Percentiles rank a stretch among this genome's conserved stretches.
These are phyloP conservation scores for Eidolon dupreanum DNA, from an alignment of 2,797 vertebrate species.

Conservation along the genomic window DNA sequence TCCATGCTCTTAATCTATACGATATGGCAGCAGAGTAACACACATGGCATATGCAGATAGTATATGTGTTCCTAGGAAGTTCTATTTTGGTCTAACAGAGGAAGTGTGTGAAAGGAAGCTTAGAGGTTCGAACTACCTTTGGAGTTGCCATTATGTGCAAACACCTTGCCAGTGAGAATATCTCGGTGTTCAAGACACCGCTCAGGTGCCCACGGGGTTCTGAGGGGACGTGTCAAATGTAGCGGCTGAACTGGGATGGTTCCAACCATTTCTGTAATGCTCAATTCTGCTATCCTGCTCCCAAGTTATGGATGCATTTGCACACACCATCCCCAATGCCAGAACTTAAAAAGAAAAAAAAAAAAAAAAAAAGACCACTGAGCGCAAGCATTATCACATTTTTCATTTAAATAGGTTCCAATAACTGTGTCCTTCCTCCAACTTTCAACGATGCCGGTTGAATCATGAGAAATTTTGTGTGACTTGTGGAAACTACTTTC, in stretches of 20 bases:
- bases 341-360: not conserved
- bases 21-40: not conserved
- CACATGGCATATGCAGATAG: not conserved
- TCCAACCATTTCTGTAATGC: not conserved
- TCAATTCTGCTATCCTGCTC: not conserved
- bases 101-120: not conserved
- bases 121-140: not conserved
- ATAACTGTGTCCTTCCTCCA: not conserved
- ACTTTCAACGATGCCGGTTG: not conserved
- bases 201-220: accelerated
- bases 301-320: not conserved
- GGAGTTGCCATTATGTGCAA: not conserved
- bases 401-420: not conserved
- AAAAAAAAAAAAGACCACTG: not conserved
- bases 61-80: not conserved
- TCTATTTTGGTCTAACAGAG: not conserved
- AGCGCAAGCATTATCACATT: not conserved
- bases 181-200: not conserved
- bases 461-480: conserved; percentile 21
- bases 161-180: accelerated
- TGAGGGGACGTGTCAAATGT: too few species aligned
- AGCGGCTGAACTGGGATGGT: accelerated
- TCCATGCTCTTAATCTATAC: not conserved
- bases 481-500: not conserved
- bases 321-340: not conserved